Evolutionary conservation across 1,140 invertebrate species (phyloP).

Genomic region (Orius insidiosus): DNA sequence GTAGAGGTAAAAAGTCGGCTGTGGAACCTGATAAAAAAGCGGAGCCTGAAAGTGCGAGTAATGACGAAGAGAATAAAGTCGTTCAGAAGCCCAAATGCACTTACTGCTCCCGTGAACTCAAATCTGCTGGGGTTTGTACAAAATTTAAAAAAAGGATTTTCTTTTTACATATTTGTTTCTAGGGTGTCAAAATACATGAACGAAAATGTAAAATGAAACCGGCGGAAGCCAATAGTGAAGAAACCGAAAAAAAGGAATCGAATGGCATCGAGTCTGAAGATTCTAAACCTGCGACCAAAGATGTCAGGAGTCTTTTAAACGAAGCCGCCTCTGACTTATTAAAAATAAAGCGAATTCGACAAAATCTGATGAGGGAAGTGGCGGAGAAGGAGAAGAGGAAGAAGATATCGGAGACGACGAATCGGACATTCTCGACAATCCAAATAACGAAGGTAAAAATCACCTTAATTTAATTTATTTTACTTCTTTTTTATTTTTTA

Average conservation of each 20-base stretch:
- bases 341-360: background rate
- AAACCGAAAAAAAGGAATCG: background rate
- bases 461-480: background rate
- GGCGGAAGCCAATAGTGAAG: background rate
- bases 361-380: background rate
- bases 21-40: too few relatives aligned
- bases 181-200: constrained; percentile 8
- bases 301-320: background rate
- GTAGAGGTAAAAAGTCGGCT: too few relatives aligned
- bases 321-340: background rate
- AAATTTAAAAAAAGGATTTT: too few relatives aligned
- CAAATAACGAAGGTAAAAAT: background rate
- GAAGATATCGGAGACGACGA: background rate
- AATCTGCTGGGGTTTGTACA: too few relatives aligned
- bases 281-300: background rate
- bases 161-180: background rate
- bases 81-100: too few relatives aligned
- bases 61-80: too few relatives aligned
- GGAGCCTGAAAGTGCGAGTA: too few relatives aligned
- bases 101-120: too few relatives aligned
- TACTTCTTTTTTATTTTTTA: too few relatives aligned
- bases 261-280: background rate
- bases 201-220: constrained; percentile 8
- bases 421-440: background rate
- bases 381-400: background rate